phyloP scores from a whole-genome alignment of 2,113 vertebrate genomes.

The Cathartes aura region DNA sequence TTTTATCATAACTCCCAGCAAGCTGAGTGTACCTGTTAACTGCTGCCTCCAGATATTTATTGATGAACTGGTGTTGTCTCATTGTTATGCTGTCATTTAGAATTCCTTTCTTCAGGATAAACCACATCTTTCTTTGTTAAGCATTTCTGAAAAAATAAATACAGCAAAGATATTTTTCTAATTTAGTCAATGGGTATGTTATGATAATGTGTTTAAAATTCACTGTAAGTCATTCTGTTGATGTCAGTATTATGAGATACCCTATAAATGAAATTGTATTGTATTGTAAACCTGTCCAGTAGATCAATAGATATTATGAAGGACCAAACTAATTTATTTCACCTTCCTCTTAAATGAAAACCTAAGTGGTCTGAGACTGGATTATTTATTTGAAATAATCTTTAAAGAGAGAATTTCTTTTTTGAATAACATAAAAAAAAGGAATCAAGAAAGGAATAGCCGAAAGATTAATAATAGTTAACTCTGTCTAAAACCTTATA shows the following conservation, averaged over 20 bases:
- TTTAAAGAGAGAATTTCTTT: not conserved
- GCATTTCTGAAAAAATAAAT: not conserved
- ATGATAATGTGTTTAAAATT: constrained; percentile 45
- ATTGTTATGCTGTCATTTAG: not conserved
- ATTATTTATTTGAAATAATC: not conserved
- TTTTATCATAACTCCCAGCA: not conserved
- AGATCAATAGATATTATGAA: constrained; percentile 38
- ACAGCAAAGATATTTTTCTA: not conserved
- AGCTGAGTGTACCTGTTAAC: not conserved
- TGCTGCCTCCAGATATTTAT: not conserved
- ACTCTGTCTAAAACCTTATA: not conserved
- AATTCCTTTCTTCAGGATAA: not conserved
- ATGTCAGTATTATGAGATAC: constrained; percentile 15
- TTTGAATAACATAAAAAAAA: not conserved
- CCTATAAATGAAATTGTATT: constrained; percentile 41
- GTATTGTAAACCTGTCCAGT: constrained; percentile 36
- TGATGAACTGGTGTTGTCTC: not conserved
- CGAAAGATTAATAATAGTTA: not conserved
- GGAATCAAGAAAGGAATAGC: not conserved
- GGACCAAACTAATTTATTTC: constrained; percentile 16
- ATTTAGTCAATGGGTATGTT: not conserved
- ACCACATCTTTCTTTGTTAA: not conserved
- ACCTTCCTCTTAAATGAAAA: not conserved
- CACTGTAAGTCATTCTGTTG: constrained; percentile 6
- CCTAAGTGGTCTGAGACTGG: not conserved